Evolutionary conservation across 2,113 vertebrate genomes (phyloP), one percentile per base, ranked within the genome.

Genomic region (Beaufortia kweichowensis): DNA sequence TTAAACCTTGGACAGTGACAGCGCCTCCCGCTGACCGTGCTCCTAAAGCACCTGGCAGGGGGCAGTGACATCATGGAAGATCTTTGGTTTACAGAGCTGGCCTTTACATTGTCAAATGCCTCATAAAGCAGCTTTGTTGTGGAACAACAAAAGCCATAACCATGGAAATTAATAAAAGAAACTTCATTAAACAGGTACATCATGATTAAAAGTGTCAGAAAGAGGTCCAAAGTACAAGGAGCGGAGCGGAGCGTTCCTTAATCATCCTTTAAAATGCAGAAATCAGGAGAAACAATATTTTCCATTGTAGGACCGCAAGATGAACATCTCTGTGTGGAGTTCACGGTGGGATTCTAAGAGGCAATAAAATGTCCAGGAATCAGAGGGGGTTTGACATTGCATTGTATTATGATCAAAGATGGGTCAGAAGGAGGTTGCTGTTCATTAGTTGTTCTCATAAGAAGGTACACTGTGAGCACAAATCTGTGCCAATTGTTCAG

Each of bases 41-140:
- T 75, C 67, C 26, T 61, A 76, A 77, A 77, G 85, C 91, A 91
- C 90, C 90, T 93, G 90, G 79, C 69, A 72, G 39, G 31, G 84
- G 79, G 67, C 29, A 12, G 79, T 87, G 89, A 81, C 76, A 88
- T 86, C 87, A 88, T 88, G 89, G 92, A 90, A 92, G 87, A 88
- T 90, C 74, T 84, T 89, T 70, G 4, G 29, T 86, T 85, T 79
- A 11, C 82, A 53, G 28, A 64, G 35, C 39, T 48, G 75, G 78
- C 86, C 60, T 85, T 85, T 86, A 83, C 81, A 86, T 84, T 86
- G 83, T 85, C 84, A 86, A 86, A 87, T 29, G 70, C 79, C 87
- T 91, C 85, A 29, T 88, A 89, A 80, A 87, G 75, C 64, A n/a
- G 73, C 77, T 80, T 88, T 86, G 84, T 85, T 90, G 83, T 88